Evolutionary conservation across 2,888 invertebrate genomes (phyloP), one percentile per base, ranked within the genome.

Genomic region (Urechis unicinctus): DNA sequence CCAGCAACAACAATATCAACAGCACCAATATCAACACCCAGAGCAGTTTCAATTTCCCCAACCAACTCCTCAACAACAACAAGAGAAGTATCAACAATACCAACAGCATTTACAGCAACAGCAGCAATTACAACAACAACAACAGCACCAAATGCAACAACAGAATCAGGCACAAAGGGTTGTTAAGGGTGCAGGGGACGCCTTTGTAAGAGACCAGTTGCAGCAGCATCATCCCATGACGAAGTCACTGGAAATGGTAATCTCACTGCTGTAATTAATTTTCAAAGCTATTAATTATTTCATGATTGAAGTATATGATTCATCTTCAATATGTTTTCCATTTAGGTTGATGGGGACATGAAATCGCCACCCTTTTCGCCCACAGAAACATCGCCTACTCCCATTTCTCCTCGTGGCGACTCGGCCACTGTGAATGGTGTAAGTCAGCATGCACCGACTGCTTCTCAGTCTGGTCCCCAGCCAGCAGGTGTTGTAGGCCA

Each of bases 1-100:
- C 22, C 54, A 54, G 28, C 61, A 48, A 43, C 52, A 50, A 30
- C 9, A 13, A 61, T 61, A 21, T 36, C 61, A 22, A 51, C 41
- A 31, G 59, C 53, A 13, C 50, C 47, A 44, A 41, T 51, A 29
- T 47, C 50, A 53, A 49, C 46, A 29, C 50, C 56, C 5, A 46
- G 52, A 28, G 56, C 47, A 25, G 47, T 48, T 45, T 41, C 45
- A 13, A 57, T 57, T 44, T 28, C 52, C 22, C 43, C 56, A 29
- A 51, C 52, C 28, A 48, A 47, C 46, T 51, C 54, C 6, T 3
- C 30, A 4, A 13, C 9, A 13, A 61, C 62, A 21, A 41, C 61
- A 22, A 51, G 41, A 31, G 59, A 52, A 13, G 48, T 46, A 44
- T 41, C 53, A 29, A 48, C 50, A 53, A 49, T 42, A 29, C 50